Evolutionary conservation across 2,797 vertebrate species (phyloP).

Genomic region (Fistularia commersonii): DNA sequence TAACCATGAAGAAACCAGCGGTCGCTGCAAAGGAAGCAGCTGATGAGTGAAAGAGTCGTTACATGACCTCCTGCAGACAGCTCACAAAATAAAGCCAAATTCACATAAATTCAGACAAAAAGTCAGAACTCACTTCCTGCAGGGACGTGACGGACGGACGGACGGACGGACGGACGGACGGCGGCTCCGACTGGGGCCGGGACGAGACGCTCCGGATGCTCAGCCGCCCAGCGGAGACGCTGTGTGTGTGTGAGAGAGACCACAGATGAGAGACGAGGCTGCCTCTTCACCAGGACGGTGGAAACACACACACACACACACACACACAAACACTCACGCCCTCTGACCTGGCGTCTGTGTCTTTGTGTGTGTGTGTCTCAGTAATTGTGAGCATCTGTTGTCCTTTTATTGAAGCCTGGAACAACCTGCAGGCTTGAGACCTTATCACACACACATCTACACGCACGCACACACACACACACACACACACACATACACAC

Average conservation of each 20-base stretch:
- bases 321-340: slow-evolving; percentile 25
- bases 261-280: too few relatives aligned
- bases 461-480: slow-evolving; percentile 34
- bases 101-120: too few relatives aligned
- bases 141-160: too few relatives aligned
- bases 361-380: slow-evolving; percentile 23
- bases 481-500: slow-evolving; percentile 27
- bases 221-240: slow-evolving; percentile 11
- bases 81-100: too few relatives aligned
- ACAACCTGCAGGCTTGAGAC: slow-evolving; percentile 67
- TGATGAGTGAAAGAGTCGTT: too few relatives aligned
- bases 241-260: slow-evolving; percentile 6
- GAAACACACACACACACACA: slow-evolving; percentile 19
- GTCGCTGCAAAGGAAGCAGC: too few relatives aligned
- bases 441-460: slow-evolving; percentile 58
- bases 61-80: too few relatives aligned
- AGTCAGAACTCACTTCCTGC: too few relatives aligned
- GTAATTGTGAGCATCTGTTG: slow-evolving; percentile 70
- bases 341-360: slow-evolving; percentile 9
- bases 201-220: not conserved
- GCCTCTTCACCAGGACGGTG: too few relatives aligned
- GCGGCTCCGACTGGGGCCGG: too few relatives aligned
- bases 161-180: too few relatives aligned
- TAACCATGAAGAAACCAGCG: too few relatives aligned
- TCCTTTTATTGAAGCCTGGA: slow-evolving; percentile 65